Conservation (phyloP, 2,888 invertebrate species). For the Netelia virgata region DNA sequence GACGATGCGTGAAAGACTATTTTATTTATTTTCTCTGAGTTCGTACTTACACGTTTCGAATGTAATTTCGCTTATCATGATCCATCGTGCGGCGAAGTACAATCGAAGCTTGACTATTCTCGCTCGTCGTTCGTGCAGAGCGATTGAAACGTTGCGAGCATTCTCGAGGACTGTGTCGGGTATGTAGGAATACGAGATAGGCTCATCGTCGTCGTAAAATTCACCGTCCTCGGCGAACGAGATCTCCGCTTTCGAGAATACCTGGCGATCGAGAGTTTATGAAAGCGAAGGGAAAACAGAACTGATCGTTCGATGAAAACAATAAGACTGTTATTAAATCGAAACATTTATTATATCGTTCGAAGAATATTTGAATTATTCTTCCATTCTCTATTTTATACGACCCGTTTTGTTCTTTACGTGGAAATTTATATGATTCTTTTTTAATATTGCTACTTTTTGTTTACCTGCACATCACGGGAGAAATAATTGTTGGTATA, state of each 20-base stretch:
- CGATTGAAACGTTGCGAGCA: conserved; percentile 89
- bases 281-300: background rate
- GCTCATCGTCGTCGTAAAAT: conserved; percentile 75
- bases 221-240: conserved; percentile 86
- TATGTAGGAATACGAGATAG: conserved; percentile 86
- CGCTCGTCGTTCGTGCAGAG: conserved; percentile 87
- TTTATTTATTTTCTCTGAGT: background rate
- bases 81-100: conserved; percentile 89
- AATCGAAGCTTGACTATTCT: conserved; percentile 88
- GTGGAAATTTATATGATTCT: background rate
- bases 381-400: too few species aligned
- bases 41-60: conserved; percentile 87
- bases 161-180: conserved; percentile 88
- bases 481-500: conserved; percentile 90
- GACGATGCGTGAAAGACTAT: background rate
- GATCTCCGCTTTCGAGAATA: conserved; percentile 89
- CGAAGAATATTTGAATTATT: too few species aligned
- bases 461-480: conserved; percentile 88
- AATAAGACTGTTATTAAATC: background rate
- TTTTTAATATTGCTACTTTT: background rate
- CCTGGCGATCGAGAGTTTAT: conserved; percentile 82
- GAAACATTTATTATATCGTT: too few species aligned
- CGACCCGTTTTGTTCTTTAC: too few species aligned
- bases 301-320: background rate
- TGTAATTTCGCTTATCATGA: conserved; percentile 90